These are phyloP conservation scores for Symphodus melops DNA, from an alignment of 2,113 vertebrate genomes.

Conservation along the genomic window DNA sequence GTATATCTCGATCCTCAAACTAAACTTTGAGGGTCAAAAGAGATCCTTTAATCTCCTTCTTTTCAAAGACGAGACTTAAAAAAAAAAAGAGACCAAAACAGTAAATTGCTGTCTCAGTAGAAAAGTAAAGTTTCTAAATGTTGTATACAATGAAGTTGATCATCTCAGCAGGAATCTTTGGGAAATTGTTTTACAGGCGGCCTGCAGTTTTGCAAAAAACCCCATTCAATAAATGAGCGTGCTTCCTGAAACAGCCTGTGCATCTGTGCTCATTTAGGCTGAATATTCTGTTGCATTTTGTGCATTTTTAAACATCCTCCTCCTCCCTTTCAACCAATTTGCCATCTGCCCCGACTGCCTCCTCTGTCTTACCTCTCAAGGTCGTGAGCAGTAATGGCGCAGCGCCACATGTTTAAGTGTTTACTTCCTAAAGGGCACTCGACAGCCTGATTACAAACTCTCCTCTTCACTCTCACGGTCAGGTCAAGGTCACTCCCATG, in stretches of 20 bases:
- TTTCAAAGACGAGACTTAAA: neutral
- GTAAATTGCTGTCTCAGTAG: neutral
- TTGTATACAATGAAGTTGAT: neutral
- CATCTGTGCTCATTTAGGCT: slow-evolving; percentile 26
- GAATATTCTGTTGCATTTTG: slow-evolving; percentile 10
- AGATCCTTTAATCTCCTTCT: neutral
- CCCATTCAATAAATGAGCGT: slow-evolving; percentile 22
- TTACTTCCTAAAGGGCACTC: slow-evolving; percentile 58
- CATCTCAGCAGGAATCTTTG: slow-evolving; percentile 1
- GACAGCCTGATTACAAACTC: slow-evolving; percentile 51
- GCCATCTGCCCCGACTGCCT: slow-evolving; percentile 52
- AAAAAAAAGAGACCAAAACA: neutral
- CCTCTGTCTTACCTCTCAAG: slow-evolving; percentile 40
- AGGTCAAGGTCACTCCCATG: slow-evolving; percentile 68
- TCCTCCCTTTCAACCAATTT: slow-evolving; percentile 27
- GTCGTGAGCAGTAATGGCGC: slow-evolving; percentile 19
- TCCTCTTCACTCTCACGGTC: slow-evolving; percentile 44
- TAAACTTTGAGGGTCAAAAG: neutral
- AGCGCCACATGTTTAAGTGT: slow-evolving; percentile 47
- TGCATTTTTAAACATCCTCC: slow-evolving; percentile 30
- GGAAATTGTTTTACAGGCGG: neutral
- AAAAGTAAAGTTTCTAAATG: neutral
- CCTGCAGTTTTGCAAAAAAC: slow-evolving; percentile 11
- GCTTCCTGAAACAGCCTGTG: slow-evolving; percentile 14
- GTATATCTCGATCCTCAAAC: too few species aligned